A percentile compares a stretch with the other conserved stretches of the same genome.
These are phyloP conservation scores for Sialia sialis DNA, from an alignment of 2,113 vertebrate genomes.

Conservation along the genomic window DNA sequence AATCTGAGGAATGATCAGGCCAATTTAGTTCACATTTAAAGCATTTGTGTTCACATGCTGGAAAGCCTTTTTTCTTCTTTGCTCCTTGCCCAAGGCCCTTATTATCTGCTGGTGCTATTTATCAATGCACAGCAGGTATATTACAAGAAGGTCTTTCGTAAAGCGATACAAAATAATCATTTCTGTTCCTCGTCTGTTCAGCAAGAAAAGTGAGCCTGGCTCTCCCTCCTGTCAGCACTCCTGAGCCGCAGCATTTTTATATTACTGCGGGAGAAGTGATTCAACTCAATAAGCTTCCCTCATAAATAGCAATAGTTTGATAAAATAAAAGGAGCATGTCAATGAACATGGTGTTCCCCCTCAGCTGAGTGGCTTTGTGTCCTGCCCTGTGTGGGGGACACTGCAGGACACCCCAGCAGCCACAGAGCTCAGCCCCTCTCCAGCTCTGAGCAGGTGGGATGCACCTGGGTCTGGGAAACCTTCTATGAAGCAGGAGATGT, in stretches of 20 bases:
- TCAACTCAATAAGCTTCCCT: slow-evolving; percentile 20
- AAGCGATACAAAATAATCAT: slow-evolving; percentile 14
- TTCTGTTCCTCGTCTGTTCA: slow-evolving; percentile 25
- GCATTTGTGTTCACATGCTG: slow-evolving; percentile 35
- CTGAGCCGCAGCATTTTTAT: background rate
- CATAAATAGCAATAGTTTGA: background rate
- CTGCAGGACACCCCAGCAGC: background rate
- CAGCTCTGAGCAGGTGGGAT: background rate
- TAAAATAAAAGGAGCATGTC: background rate
- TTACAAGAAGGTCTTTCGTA: background rate
- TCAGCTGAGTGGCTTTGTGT: background rate
- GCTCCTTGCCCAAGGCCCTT: slow-evolving; percentile 23
- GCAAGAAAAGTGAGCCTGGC: background rate
- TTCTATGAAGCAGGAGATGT: background rate
- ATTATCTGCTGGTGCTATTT: slow-evolving; percentile 42
- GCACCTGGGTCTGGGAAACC: background rate
- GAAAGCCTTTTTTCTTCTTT: background rate
- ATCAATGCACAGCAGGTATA: slow-evolving; percentile 40
- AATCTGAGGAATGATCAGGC: slow-evolving; percentile 46
- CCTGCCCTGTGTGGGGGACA: background rate
- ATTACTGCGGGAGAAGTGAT: slow-evolving; percentile 4
- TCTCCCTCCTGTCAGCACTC: background rate
- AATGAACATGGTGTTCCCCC: background rate
- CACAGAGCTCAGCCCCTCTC: background rate
- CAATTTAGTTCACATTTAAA: slow-evolving; percentile 57